Evolutionary conservation across 2,113 vertebrate species (phyloP).

Genomic region (Chitala chitala): DNA sequence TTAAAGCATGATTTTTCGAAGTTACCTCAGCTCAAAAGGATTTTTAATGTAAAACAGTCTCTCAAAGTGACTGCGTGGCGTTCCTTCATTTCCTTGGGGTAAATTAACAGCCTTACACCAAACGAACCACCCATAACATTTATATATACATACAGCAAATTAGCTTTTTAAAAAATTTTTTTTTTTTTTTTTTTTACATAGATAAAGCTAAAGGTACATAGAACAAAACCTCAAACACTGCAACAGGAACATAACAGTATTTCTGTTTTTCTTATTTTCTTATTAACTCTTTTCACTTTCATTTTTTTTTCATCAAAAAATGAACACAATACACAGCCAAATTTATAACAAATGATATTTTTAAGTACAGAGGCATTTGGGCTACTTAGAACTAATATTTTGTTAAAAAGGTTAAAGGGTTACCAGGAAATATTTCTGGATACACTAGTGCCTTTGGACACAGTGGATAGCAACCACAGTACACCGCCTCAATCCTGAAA

Average conservation of each 20-base stretch:
- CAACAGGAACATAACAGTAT: neutral
- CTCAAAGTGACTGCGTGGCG: slow-evolving; percentile 69
- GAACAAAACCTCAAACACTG: neutral
- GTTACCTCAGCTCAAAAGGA: slow-evolving; percentile 82
- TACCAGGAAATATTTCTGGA: slow-evolving; percentile 94
- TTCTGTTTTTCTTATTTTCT: neutral
- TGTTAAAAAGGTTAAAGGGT: slow-evolving; percentile 2
- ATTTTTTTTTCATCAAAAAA: no score
- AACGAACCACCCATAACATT: slow-evolving; percentile 69
- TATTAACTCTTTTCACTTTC: neutral
- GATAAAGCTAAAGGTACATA: neutral
- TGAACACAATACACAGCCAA: no score
- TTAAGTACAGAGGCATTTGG: neutral
- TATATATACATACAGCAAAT: slow-evolving; percentile 37
- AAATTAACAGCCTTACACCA: slow-evolving; percentile 86
- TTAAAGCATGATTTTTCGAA: slow-evolving; percentile 85
- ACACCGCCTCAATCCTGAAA: slow-evolving; percentile 84
- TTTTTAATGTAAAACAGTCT: slow-evolving; percentile 84
- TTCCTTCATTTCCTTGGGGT: slow-evolving; percentile 79
- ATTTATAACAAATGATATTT: neutral
- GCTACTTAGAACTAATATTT: neutral
- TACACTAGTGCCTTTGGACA: slow-evolving; percentile 89
- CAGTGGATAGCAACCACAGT: slow-evolving; percentile 87
- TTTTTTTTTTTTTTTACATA: no score
- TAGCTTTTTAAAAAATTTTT: no score